Percentiles rank a stretch among this genome's conserved stretches.
These are phyloP conservation scores for Trogon melanurus DNA, from an alignment of 2,113 vertebrate genomes.

Conservation along the genomic window DNA sequence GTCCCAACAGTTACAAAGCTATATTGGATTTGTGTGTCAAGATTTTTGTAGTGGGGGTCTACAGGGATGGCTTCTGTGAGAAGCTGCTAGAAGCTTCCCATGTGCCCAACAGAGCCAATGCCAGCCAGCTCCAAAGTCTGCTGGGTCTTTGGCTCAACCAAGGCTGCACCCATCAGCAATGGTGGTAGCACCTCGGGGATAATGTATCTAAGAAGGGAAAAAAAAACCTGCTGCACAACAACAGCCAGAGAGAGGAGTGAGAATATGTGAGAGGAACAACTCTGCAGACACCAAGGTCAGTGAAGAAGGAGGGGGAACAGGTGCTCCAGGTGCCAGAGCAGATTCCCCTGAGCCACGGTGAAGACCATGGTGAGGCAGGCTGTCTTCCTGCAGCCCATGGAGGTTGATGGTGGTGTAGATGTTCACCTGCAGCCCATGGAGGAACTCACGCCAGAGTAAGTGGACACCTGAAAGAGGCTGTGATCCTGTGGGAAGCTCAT, in stretches of 20 bases:
- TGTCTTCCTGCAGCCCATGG: background rate
- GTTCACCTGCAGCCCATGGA: background rate
- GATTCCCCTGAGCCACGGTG: background rate
- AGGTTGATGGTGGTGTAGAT: background rate
- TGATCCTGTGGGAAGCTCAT: fast-evolving
- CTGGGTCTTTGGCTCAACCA: background rate
- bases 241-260: background rate
- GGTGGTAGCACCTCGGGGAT: background rate
- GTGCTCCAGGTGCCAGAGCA: fast-evolving
- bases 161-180: background rate
- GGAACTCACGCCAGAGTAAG: background rate
- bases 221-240: background rate
- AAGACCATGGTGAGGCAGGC: background rate
- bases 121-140: background rate
- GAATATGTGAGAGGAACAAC: background rate
- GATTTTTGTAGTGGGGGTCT: background rate
- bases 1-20: background rate
- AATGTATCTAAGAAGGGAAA: background rate
- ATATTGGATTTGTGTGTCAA: background rate
- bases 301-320: background rate
- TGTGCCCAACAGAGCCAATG: background rate
- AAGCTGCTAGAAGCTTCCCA: background rate
- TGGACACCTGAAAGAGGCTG: background rate
- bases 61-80: background rate
- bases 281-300: background rate